Conservation (phyloP, 2,888 invertebrate species). For the Sycophila texana region DNA sequence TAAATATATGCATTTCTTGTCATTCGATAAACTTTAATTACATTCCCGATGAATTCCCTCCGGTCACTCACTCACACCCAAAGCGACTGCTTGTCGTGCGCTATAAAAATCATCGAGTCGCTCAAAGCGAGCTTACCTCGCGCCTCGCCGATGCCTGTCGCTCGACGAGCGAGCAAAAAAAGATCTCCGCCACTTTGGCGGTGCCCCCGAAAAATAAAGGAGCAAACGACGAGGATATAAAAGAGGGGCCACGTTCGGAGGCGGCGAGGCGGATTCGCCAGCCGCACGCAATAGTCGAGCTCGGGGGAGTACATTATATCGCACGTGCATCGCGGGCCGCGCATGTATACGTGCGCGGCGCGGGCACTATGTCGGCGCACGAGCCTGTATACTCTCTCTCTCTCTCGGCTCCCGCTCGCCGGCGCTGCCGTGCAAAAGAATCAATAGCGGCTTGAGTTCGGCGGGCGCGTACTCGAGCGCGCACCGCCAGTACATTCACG, state of each 20-base stretch:
- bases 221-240: background rate
- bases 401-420: constrained; percentile 18
- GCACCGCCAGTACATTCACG: background rate
- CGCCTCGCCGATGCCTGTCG: background rate
- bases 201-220: background rate
- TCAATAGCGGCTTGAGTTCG: constrained; percentile 52
- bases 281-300: background rate
- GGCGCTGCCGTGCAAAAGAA: constrained; percentile 42
- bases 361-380: background rate
- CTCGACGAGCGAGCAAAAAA: too few species aligned
- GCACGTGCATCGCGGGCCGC: background rate
- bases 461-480: constrained; percentile 35
- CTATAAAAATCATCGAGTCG: background rate
- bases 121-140: background rate
- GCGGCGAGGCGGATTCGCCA: background rate
- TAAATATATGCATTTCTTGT: too few species aligned
- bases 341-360: background rate
- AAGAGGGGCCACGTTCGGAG: background rate
- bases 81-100: background rate
- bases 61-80: too few species aligned
- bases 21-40: too few species aligned
- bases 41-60: too few species aligned
- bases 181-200: background rate
- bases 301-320: constrained; percentile 36
- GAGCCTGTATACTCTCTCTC: too few species aligned